Percentiles rank a stretch among this genome's conserved stretches.
Conservation (phyloP, 1,140 invertebrate genomes). For the Nasonia vitripennis region DNA sequence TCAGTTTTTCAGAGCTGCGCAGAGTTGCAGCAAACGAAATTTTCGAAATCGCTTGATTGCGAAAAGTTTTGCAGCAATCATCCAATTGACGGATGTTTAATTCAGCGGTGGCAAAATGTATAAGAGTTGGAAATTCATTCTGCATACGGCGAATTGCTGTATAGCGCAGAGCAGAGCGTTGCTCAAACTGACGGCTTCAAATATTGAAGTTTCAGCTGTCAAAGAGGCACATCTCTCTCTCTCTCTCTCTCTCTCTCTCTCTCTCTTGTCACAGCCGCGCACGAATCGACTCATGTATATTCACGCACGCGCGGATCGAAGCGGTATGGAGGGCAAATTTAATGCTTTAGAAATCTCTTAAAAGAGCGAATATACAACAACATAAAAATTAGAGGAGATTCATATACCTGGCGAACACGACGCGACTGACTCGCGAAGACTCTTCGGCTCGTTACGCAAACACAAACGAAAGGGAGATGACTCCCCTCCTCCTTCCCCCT, state of each 20-base stretch:
- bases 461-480: conserved; percentile 47
- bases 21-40: background rate
- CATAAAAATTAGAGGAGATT: background rate
- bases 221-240: background rate
- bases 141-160: too few species aligned
- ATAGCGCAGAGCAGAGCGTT: too few species aligned
- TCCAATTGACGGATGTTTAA: background rate
- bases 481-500: background rate
- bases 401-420: background rate
- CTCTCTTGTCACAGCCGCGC: background rate
- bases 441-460: conserved; percentile 45
- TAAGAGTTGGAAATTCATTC: too few species aligned
- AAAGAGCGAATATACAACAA: background rate
- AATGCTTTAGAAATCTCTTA: background rate
- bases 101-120: background rate
- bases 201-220: background rate
- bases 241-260: too few species aligned
- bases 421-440: background rate
- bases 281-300: background rate
- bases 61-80: too few species aligned
- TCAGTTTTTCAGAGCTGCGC: background rate
- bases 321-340: background rate
- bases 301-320: background rate
- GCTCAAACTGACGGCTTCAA: background rate
- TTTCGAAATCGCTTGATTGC: background rate